Conservation (phyloP, 1,140 invertebrate species). For the Limonius californicus region DNA sequence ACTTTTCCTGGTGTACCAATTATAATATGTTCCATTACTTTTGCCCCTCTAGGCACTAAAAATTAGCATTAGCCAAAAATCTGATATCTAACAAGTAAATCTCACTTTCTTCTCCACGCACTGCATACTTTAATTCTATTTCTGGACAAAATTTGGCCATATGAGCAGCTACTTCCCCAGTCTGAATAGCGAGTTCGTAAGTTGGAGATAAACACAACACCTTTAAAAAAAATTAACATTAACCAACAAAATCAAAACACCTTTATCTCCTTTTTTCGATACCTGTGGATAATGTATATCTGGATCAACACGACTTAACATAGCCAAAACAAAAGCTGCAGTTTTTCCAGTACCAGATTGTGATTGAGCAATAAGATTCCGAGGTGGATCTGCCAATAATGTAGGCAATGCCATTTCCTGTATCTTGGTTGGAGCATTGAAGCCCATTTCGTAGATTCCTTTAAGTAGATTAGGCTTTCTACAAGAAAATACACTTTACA, state of each 20-base stretch:
- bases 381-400: conserved; percentile 89
- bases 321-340: too few relatives aligned
- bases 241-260: too few relatives aligned
- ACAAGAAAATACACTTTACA: too few relatives aligned
- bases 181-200: conserved; percentile 96
- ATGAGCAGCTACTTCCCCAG: conserved; percentile 88
- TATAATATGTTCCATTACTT: conserved; percentile 86
- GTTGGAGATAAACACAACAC: conserved; percentile 94
- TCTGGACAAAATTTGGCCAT: conserved; percentile 92
- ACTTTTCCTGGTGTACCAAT: conserved; percentile 95
- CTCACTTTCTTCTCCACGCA: conserved; percentile 85
- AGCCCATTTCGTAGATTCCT: conserved; percentile 95
- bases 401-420: conserved; percentile 94
- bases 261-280: too few relatives aligned
- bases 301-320: too few relatives aligned
- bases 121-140: conserved; percentile 87
- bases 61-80: conserved; percentile 29
- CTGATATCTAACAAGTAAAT: conserved; percentile 11
- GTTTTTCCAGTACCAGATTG: too few relatives aligned
- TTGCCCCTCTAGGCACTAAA: conserved; percentile 62
- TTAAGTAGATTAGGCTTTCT: conserved; percentile 85
- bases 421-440: conserved; percentile 96
- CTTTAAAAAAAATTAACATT: too few relatives aligned
- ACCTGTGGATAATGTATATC: not conserved
- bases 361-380: conserved; percentile 98